Evolutionary conservation across 2,113 vertebrate species (phyloP).

Genomic region (Callionymus lyra): DNA sequence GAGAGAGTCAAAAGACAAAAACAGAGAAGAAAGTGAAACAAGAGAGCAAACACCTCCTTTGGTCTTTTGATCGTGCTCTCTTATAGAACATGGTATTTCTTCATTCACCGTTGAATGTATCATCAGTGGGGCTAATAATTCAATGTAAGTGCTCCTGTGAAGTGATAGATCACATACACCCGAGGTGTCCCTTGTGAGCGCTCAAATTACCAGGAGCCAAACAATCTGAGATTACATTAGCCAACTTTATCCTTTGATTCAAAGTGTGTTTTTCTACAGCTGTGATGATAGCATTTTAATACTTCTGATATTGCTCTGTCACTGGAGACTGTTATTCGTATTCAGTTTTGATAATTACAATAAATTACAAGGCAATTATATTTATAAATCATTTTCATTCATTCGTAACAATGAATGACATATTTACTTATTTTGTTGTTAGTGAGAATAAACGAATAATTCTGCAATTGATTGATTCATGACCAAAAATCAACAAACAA

Average conservation of each 20-base stretch:
- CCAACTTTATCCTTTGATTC: slow-evolving; percentile 35
- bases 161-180: slow-evolving; percentile 39
- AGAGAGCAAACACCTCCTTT: slow-evolving; percentile 49
- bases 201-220: slow-evolving; percentile 39
- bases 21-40: slow-evolving; percentile 38
- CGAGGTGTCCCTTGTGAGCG: slow-evolving; percentile 31
- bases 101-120: slow-evolving; percentile 52
- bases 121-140: slow-evolving; percentile 51
- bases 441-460: too few relatives aligned
- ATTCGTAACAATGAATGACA: too few relatives aligned
- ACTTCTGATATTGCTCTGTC: slow-evolving; percentile 16
- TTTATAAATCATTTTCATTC: too few relatives aligned
- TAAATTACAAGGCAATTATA: too few relatives aligned
- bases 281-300: slow-evolving; percentile 25
- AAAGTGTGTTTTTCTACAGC: slow-evolving; percentile 27
- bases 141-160: slow-evolving; percentile 30
- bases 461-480: too few relatives aligned
- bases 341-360: background rate
- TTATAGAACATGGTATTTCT: slow-evolving; percentile 48
- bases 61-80: slow-evolving; percentile 48
- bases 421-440: too few relatives aligned
- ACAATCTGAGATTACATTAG: slow-evolving; percentile 32
- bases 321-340: slow-evolving; percentile 12
- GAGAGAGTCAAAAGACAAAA: slow-evolving; percentile 14
- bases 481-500: too few relatives aligned